Evolutionary conservation across 2,888 invertebrate species (phyloP), one percentile per base, ranked within the genome.

Genomic region (Melanchra persicariae): DNA sequence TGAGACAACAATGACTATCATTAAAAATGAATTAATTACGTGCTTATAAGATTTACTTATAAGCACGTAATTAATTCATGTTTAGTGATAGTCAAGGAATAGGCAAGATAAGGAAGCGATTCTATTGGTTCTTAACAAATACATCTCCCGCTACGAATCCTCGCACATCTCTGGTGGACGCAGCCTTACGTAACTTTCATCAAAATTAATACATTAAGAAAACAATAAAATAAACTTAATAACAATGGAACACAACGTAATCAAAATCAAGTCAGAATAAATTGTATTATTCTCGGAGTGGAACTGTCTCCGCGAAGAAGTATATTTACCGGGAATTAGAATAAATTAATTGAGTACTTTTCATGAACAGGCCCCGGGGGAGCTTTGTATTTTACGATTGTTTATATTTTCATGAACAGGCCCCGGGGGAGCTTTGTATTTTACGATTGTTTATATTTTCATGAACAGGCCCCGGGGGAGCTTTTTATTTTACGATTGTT

Each of bases 321-420:
- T 54, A 47, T n/a, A 22, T 63, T 19, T 22, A 26, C 19, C 19
- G 8, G 1, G 17, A 45, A 45, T 58, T 17, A 30, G 26, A 54
- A 54, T 54, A 69, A 54, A 69, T 63, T 60, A 59, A 73, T 54
- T 67, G n/a, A 37, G 45, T 15, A 58, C 45, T 22, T 72, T 67
- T 62, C 51, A 62, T 58, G 15, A 62, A 62, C 26, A 52, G 37
- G 45, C 52, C 58, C 26, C n/a, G 51, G 22, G 7, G 49, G 26
- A 37, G 45, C 58, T 45, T 58, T 57, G 37, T 55, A n/a, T 66
- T 37, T 40, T 17, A 59, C 12, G 9, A 26, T 59, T 47, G 19
- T 47, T 51, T n/a, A 40, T 54, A 22, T 15, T 22, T 52, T 66
- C 24, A 62, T 58, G 15, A 62, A 62, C 26, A 52, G 37, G 45